phyloP scores from a whole-genome alignment of 1,140 invertebrate genomes.

The Zaprionus africanus region DNA sequence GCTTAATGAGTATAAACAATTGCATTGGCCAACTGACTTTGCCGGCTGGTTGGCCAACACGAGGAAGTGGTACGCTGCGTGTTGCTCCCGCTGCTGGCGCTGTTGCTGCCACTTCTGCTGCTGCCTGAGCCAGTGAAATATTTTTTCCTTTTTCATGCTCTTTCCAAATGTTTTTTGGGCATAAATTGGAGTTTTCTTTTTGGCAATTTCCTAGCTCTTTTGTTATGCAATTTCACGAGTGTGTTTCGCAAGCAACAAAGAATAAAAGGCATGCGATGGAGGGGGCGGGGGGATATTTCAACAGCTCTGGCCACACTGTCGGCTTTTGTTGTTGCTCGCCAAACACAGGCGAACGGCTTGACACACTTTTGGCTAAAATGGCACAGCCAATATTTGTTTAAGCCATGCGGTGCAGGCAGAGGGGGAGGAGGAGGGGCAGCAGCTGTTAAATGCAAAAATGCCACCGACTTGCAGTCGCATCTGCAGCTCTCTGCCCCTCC shows the following conservation, averaged over 20 bases:
- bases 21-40: constrained; percentile 79
- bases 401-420: constrained; percentile 21
- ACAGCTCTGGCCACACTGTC: constrained; percentile 38
- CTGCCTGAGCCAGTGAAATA: constrained; percentile 64
- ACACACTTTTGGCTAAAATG: constrained; percentile 66
- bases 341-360: constrained; percentile 42
- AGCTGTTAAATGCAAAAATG: constrained; percentile 32
- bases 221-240: constrained; percentile 52
- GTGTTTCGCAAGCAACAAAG: constrained; percentile 50
- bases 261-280: constrained; percentile 44
- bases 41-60: constrained; percentile 76
- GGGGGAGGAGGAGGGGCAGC: neutral
- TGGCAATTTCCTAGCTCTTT: constrained; percentile 60
- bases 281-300: no score
- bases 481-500: neutral
- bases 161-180: constrained; percentile 54
- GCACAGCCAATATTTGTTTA: constrained; percentile 62
- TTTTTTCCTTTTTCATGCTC: constrained; percentile 64
- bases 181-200: constrained; percentile 54
- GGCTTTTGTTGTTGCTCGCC: constrained; percentile 64
- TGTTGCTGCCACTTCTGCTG: neutral
- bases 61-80: constrained; percentile 68
- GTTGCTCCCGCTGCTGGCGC: neutral
- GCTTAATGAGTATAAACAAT: constrained; percentile 60
- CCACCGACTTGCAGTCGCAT: constrained; percentile 46